A percentile compares a stretch with the other conserved stretches of the same genome.
These are phyloP conservation scores for Fregetta grallaria DNA, from an alignment of 2,113 vertebrate genomes.

Conservation along the genomic window DNA sequence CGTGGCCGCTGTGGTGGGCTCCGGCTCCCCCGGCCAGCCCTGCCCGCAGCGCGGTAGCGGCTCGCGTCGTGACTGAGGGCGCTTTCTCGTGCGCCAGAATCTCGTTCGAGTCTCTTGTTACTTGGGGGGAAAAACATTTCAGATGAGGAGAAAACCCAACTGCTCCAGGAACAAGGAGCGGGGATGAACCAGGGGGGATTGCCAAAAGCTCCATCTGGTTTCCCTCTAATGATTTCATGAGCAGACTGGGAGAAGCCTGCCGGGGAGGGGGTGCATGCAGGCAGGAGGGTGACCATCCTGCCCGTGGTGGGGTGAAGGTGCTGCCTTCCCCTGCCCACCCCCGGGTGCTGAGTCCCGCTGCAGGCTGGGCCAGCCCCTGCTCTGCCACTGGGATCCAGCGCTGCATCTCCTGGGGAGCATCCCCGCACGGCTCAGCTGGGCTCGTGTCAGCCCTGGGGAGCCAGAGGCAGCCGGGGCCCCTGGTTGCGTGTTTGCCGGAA, in stretches of 20 bases:
- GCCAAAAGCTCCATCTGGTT: slow-evolving; percentile 70
- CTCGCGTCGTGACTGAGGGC: not conserved
- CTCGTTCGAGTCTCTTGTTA: slow-evolving; percentile 23
- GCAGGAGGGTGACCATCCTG: not conserved
- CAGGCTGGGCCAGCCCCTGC: too few species aligned
- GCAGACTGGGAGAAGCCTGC: not conserved
- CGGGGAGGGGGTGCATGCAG: not conserved
- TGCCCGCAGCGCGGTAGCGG: not conserved
- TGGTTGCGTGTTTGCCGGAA: not conserved
- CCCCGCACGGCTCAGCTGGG: not conserved
- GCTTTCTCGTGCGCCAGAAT: not conserved
- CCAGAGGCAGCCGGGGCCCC: not conserved
- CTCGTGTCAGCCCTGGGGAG: not conserved
- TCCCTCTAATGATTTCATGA: not conserved
- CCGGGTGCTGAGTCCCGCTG: fast-evolving
- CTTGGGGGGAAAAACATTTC: not conserved
- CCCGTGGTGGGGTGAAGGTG: not conserved
- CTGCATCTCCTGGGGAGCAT: not conserved
- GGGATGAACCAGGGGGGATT: not conserved
- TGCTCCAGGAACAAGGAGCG: not conserved
- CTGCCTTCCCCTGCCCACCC: not conserved
- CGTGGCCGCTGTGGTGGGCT: fast-evolving
- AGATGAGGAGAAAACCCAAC: slow-evolving; percentile 62
- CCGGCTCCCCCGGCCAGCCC: not conserved
- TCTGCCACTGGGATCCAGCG: fast-evolving